These are phyloP conservation scores for Silurus lanzhouensis DNA, from an alignment of 2,797 vertebrate genomes.

Conservation along the genomic window DNA sequence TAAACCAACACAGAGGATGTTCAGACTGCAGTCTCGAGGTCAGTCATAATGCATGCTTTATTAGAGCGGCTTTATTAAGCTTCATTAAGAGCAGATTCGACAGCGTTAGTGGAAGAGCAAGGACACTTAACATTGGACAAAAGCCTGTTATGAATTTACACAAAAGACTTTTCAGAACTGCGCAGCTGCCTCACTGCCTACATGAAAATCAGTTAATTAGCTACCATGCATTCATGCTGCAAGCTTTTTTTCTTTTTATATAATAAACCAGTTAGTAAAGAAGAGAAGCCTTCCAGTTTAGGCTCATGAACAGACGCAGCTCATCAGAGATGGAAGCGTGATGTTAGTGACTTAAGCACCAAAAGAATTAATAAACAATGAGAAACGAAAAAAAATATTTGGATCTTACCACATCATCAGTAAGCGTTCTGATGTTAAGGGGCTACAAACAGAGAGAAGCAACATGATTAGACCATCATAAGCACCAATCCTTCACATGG, in stretches of 20 bases:
- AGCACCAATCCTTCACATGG: neutral
- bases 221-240: neutral
- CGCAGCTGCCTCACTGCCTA: neutral
- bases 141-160: neutral
- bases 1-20: neutral
- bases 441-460: constrained; percentile 79
- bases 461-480: constrained; percentile 51
- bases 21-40: constrained; percentile 17
- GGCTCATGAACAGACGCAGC: neutral
- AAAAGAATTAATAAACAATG: neutral
- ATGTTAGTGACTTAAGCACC: neutral
- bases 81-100: neutral
- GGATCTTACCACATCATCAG: constrained; percentile 94
- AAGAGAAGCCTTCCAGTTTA: neutral
- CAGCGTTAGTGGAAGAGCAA: neutral
- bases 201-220: neutral
- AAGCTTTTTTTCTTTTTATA: neutral
- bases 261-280: neutral
- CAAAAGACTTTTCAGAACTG: neutral
- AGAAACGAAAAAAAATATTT: neutral
- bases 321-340: neutral
- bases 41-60: constrained; percentile 17
- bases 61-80: neutral
- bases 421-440: constrained; percentile 92
- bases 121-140: neutral